Conservation (phyloP, 2,113 vertebrate species). For the Lasiurus cinereus region DNA sequence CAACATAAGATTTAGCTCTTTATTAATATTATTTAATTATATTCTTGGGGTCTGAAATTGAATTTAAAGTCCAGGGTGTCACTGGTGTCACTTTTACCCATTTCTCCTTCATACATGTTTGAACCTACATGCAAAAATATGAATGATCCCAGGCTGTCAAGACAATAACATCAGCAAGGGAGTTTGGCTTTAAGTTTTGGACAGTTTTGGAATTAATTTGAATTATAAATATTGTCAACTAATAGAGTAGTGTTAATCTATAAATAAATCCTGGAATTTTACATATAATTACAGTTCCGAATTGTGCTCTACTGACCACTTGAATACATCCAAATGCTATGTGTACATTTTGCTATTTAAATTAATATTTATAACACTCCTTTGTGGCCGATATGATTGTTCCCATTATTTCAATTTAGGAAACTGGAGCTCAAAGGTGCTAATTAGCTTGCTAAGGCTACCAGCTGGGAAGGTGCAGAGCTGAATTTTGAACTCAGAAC, state of each 20-base stretch:
- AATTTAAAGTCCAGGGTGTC: slow-evolving; percentile 46
- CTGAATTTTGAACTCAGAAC: not conserved
- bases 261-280: not conserved
- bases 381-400: not conserved
- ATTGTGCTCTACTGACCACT: slow-evolving; percentile 4
- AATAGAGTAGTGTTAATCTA: not conserved
- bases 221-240: not conserved
- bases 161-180: not conserved
- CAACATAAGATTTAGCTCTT: slow-evolving; percentile 41
- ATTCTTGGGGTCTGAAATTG: slow-evolving; percentile 53
- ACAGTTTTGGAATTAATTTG: slow-evolving; percentile 31
- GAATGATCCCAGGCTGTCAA: not conserved
- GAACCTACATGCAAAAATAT: not conserved
- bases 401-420: not conserved
- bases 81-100: slow-evolving; percentile 40
- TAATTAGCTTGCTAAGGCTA: not conserved
- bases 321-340: not conserved
- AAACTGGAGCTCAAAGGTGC: slow-evolving; percentile 15
- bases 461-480: not conserved
- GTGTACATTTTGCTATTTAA: not conserved
- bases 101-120: slow-evolving; percentile 37
- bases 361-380: not conserved
- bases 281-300: not conserved
- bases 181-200: not conserved
- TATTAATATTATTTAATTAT: slow-evolving; percentile 58